Percentiles rank a stretch among this genome's conserved stretches.
phyloP scores from a whole-genome alignment of 2,797 vertebrate genomes.

The Anabacerthia variegaticeps region DNA sequence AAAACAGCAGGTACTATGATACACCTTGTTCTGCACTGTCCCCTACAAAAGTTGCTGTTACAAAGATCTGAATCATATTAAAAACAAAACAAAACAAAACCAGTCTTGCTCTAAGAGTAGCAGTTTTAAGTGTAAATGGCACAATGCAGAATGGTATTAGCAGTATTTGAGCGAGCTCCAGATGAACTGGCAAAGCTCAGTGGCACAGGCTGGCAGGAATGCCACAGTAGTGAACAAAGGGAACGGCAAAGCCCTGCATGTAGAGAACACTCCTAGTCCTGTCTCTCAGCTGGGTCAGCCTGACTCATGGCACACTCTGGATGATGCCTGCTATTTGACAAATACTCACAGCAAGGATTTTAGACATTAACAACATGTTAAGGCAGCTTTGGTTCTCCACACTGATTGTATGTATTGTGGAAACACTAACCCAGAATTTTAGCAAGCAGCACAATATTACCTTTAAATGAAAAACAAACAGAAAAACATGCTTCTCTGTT shows the following conservation, averaged over 20 bases:
- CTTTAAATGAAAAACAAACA: neutral
- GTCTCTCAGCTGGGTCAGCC: neutral
- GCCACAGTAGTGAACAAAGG: accelerated
- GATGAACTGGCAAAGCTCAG: neutral
- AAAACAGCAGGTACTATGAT: neutral
- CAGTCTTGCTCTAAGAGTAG: neutral
- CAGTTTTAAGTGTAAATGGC: neutral
- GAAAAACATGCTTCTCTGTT: neutral
- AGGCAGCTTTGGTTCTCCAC: neutral
- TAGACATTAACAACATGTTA: neutral
- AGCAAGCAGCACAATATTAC: neutral
- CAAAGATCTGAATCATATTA: neutral
- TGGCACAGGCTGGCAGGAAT: neutral
- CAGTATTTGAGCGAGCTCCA: neutral
- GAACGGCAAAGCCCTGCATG: neutral
- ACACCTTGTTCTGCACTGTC: neutral
- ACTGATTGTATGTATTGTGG: neutral
- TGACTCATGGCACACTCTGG: accelerated
- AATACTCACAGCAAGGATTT: neutral
- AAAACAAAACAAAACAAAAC: neutral
- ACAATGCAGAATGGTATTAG: accelerated
- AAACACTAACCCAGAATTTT: neutral
- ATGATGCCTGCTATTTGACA: neutral
- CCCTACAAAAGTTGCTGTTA: neutral
- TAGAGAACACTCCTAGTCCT: neutral